Base-by-base conservation (phyloP, 2,888 invertebrate genomes). In the Terebella lapidaria region DNA sequence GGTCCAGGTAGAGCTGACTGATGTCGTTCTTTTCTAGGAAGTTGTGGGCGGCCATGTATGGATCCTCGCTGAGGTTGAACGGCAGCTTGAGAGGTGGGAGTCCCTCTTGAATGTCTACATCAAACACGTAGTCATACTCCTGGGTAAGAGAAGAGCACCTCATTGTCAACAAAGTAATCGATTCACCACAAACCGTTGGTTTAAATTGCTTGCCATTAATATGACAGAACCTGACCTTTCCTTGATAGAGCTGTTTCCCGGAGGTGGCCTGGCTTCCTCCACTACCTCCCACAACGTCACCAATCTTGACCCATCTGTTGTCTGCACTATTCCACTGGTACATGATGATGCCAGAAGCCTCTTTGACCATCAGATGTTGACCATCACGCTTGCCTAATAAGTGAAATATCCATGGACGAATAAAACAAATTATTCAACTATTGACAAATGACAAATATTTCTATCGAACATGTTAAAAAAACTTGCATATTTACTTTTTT, bases 111-210 rank as follows among this genome's bases (percentile, higher is more conserved):
- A 96, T 89, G 72, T 95, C 95, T n/a, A 97, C 92, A 67, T 87
- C 89, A 80, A 97, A 96, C 28, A 96, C 94, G 81, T 87, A 95
- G 82, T 97, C 97, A 76, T 94, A 97, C 73, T 92, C 89, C 84
- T 86, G 71, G 24, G 27, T 26, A 55, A 29, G n/a, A 26, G 22
- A 30, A 30, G 22, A 28, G 20, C 20, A 54, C 52, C 53, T 54
- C 45, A 56, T 3, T 46, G 20, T 10, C 20, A 51, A 10, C n/a
- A n/a, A n/a, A n/a, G n/a, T n/a, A n/a, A n/a, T n/a, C 46, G 15
- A 42, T 10, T 25, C 46, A 45, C 4, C n/a, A n/a, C n/a, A n/a
- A n/a, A n/a, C n/a, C n/a, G n/a, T n/a, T n/a, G n/a, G n/a, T n/a
- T n/a, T n/a, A n/a, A n/a, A n/a, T n/a, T n/a, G n/a, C n/a, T n/a